Evolutionary conservation across 2,797 vertebrate genomes (phyloP).

Genomic region (Labroides dimidiatus): DNA sequence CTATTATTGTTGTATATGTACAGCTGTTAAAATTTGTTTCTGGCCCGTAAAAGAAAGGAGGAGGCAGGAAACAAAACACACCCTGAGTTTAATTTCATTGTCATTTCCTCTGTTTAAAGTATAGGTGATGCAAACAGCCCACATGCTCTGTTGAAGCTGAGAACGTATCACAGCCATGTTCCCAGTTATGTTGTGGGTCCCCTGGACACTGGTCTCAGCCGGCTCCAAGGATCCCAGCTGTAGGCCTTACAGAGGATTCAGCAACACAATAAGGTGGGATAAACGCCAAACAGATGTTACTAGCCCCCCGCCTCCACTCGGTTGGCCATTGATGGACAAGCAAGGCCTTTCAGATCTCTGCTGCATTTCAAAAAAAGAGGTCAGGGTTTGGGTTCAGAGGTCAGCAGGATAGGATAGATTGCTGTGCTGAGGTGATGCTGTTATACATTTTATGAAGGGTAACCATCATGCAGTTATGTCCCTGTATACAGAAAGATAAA

Average conservation of each 20-base stretch:
- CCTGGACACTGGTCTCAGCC: constrained; percentile 53
- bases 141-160: constrained; percentile 43
- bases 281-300: constrained; percentile 81
- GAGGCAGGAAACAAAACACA: constrained; percentile 42
- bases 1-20: constrained; percentile 3
- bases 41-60: constrained; percentile 40
- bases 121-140: constrained; percentile 27
- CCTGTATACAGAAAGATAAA: too few species aligned
- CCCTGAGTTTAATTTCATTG: constrained; percentile 48
- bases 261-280: constrained; percentile 74
- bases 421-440: constrained; percentile 49
- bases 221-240: constrained; percentile 68
- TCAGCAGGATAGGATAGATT: constrained; percentile 65
- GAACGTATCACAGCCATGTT: constrained; percentile 52
- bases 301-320: constrained; percentile 51
- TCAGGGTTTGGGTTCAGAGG: constrained; percentile 64
- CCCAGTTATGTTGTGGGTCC: constrained; percentile 65
- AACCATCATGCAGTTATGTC: constrained; percentile 19
- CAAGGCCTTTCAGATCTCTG: constrained; percentile 65
- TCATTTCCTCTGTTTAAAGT: constrained; percentile 45
- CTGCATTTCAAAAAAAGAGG: constrained; percentile 76
- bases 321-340: constrained; percentile 66
- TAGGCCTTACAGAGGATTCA: constrained; percentile 52
- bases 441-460: constrained; percentile 43
- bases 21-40: neutral